Base-by-base conservation (phyloP, 1,140 invertebrate species). In the Lineus longissimus region DNA sequence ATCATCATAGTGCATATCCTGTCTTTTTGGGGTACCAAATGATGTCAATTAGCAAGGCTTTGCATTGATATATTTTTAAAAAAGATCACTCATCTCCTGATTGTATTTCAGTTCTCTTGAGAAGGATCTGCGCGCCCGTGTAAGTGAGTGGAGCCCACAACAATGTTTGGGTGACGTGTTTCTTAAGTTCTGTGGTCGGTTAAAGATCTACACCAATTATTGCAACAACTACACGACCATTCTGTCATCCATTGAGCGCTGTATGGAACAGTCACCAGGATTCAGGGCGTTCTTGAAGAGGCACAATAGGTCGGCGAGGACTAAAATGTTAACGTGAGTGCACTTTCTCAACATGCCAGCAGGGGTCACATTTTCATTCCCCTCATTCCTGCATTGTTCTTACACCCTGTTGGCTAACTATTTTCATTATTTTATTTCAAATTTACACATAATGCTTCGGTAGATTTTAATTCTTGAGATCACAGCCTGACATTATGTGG, bases 101-200 rank as follows among this genome's bases (percentile, higher is more conserved):
- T 66, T 61, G 59, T 31, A 41, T 61, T 67, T 4, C 66, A 78
- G 76, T 45, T 68, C 72, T 25, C 45, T 80, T 25, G 62, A 66
- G 7, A 70, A 71, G 15, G 74, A 80, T 51, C 56, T 80, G 19
- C 70, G 73, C 65, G 71, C 70, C 30, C 69, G 76, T 13, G 55
- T 76, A 51, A 68, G 62, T 27, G 72, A 74, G 29, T 80, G 76
- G 76, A 66, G 71, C 40, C 15, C 69, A 0, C 66, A 72, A 51
- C 67, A 77, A 30, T 78, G 76, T 55, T 54, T 80, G n/a, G 78
- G 78, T 19, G 78, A 80, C 64, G 71, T 78, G 31, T 78, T 80
- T 67, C 65, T 80, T 17, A 73, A 74, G 59, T 77, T 80, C 61
- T 73, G 70, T 62, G 65, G 65, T 0, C 68, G 70, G 30, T 59